Base-by-base conservation (phyloP, 2,113 vertebrate species). In the Nanger granti region DNA sequence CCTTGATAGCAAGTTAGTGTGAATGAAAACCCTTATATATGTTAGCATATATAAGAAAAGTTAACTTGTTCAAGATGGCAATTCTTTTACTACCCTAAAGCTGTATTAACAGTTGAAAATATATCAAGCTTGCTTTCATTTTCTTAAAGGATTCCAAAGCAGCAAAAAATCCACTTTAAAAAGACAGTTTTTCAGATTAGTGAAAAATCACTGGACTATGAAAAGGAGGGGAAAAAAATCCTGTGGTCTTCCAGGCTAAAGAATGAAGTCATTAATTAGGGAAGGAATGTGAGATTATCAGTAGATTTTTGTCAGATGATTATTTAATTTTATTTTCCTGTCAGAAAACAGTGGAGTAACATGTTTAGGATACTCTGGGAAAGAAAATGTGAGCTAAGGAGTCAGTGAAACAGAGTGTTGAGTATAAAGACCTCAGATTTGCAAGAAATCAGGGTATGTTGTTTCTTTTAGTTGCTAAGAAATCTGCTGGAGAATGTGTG, bases 121-220 rank as follows among this genome's bases (percentile, higher is more conserved):
- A 49, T 60, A 76, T 47, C 12, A 97, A 96, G 79, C 76, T 90
- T 97, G 29, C 83, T 96, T 95, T 90, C 20, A 69, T 92, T 96
- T 88, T 87, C 49, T 66, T 76, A 91, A 96, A 80, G 15, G 31
- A 91, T 79, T 24, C 17, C 7, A 89, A 91, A 59, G 18, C 37
- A 62, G 93, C 80, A 83, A 89, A 83, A 97, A 90, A 57, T 84
- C 31, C 62, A 47, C 47, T 80, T 94, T 44, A n/a, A 86, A 94
- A 91, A 96, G 76, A 69, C 1, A 41, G 28, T 84, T 88, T 37
- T 95, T 95, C n/a, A 79, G 15, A 4, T 92, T 84, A 94, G 7
- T 13, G 34, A 59, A 87, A 97, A 96, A n/a, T 15, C 14, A 60
- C 5, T 94, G 15, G 54, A 57, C 31, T 87, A 29, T 57, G 90